Evolutionary conservation across 2,888 invertebrate genomes (phyloP), one percentile per base, ranked within the genome.

Genomic region (Thalpophila matura): DNA sequence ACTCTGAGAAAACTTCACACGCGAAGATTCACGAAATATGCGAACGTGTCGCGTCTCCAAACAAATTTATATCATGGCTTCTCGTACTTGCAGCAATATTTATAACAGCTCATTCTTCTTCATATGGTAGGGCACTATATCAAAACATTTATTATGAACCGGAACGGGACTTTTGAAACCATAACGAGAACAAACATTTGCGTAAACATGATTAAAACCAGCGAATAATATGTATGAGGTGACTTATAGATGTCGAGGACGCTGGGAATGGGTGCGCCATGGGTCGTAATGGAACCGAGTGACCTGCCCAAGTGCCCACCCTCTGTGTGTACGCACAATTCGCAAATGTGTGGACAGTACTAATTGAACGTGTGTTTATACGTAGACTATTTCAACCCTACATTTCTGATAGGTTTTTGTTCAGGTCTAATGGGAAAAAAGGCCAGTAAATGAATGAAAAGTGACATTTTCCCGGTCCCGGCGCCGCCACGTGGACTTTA

Each of bases 181-280:
- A 59, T 59, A 73, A 77, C 71, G 79, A 69, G 79, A 74, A 67
- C 81, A 80, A 83, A 85, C 81, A 86, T 87, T 87, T 78, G 77
- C 84, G 86, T 84, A 83, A 85, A 85, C 82, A 81, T 83, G 80
- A 85, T 87, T 85, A 83, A 80, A 84, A 74, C 76, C 50, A 72
- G 71, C 66, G 87, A 87, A 88, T 88, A 87, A 88, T 88, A 88
- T 86, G 84, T 84, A 88, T 86, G 84, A 88, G 82, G 67, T 65
- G 72, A 76, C 77, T 74, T 72, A 77, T 80, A 72, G 63, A 73
- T 72, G 69, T 42, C 57, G 73, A n/a, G 64, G 57, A 55, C 64
- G 53, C n/a, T 43, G 42, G 50, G 43, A 61, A 37, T 74, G 69
- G 65, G 72, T 60, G 68, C 57, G 72, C 70, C 71, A 64, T 68